These are phyloP conservation scores for Pocillopora grandis DNA, from an alignment of 92 coral and sea anemone species.

Conservation along the genomic window DNA sequence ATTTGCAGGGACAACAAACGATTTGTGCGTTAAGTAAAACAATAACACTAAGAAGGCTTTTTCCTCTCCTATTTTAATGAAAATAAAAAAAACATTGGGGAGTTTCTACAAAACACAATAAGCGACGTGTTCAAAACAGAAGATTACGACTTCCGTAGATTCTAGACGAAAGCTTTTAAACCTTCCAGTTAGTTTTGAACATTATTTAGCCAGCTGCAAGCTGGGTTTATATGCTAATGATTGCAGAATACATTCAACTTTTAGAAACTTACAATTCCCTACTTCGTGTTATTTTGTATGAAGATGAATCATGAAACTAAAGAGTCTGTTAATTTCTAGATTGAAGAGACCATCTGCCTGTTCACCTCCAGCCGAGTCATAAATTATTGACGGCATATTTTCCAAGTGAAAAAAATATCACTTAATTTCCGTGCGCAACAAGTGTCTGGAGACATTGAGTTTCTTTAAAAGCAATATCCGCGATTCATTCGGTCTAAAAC, in stretches of 20 bases:
- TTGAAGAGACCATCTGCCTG: slow-evolving; percentile 17
- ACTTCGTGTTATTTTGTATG: slow-evolving; percentile 34
- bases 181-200: slow-evolving; percentile 1
- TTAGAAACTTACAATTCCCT: slow-evolving; percentile 9
- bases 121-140: not conserved
- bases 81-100: slow-evolving; percentile 17
- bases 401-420: slow-evolving; percentile 6
- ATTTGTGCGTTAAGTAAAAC: slow-evolving; percentile 4
- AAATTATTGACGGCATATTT: slow-evolving; percentile 25
- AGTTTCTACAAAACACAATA: slow-evolving; percentile 14
- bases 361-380: slow-evolving; percentile 10
- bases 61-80: slow-evolving; percentile 8
- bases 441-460: slow-evolving; percentile 6
- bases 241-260: slow-evolving; percentile 23
- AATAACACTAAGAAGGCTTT: slow-evolving; percentile 9
- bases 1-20: not conserved
- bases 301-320: slow-evolving; percentile 23
- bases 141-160: slow-evolving; percentile 32
- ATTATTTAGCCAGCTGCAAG: slow-evolving; percentile 46
- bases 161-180: slow-evolving; percentile 7
- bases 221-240: not conserved
- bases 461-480: not conserved
- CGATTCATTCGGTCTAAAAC: not conserved
- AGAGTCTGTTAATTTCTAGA: slow-evolving; percentile 31
- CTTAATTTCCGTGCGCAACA: slow-evolving; percentile 20